phyloP scores from a whole-genome alignment of 1,140 invertebrate genomes.

The Lysiphlebus fabarum region DNA sequence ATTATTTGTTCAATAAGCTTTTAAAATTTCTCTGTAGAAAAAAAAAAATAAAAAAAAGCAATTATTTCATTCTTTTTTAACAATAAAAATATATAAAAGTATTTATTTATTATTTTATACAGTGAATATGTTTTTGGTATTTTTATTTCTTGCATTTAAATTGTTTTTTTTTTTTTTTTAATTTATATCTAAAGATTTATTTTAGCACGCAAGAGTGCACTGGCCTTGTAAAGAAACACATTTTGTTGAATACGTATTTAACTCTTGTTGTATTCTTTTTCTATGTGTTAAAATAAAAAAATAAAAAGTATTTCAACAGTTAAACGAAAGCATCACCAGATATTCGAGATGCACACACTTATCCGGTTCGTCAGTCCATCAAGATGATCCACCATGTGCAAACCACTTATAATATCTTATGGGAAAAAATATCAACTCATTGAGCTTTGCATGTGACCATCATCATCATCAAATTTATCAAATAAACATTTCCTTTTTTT shows the following conservation, averaged over 20 bases:
- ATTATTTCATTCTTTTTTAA: constrained; percentile 19
- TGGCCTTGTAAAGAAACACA: constrained; percentile 7
- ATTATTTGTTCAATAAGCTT: too few species aligned
- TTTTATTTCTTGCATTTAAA: too few species aligned
- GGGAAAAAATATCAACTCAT: constrained; percentile 1
- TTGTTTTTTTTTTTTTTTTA: too few species aligned
- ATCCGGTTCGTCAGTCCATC: constrained; percentile 3
- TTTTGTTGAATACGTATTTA: not conserved
- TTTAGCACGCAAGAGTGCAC: constrained; percentile 3
- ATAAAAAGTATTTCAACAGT: not conserved
- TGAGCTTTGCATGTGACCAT: not conserved
- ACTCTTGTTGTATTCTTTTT: too few species aligned
- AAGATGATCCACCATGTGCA: constrained; percentile 22
- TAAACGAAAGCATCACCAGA: not conserved
- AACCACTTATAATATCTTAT: constrained; percentile 23
- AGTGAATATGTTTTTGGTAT: too few species aligned
- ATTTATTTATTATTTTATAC: not conserved
- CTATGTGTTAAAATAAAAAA: not conserved
- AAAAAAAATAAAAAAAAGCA: constrained; percentile 18
- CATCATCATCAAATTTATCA: too few species aligned
- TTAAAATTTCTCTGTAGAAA: too few species aligned
- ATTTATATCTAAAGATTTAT: not conserved
- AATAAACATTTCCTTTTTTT: too few species aligned
- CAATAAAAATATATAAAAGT: not conserved
- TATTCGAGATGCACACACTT: not conserved